phyloP scores from a whole-genome alignment of 2,113 vertebrate genomes.

The Chinchilla lanigera region DNA sequence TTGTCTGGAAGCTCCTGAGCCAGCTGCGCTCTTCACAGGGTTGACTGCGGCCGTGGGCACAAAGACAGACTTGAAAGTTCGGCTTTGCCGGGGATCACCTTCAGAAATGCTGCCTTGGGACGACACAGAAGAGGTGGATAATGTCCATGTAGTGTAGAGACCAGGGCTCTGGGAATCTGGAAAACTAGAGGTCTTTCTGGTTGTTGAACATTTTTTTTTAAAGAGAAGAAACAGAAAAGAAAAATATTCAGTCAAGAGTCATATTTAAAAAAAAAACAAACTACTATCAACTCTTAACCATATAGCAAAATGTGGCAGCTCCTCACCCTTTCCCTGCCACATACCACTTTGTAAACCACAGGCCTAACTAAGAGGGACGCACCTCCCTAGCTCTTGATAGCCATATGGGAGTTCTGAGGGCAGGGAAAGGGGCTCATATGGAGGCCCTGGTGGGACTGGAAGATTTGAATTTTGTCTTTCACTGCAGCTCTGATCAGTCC shows the following conservation, averaged over 20 bases:
- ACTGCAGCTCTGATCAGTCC: neutral
- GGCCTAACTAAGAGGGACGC: neutral
- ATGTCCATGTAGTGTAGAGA: slow-evolving; percentile 85
- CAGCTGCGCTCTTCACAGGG: neutral
- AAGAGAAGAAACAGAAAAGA: slow-evolving; percentile 50
- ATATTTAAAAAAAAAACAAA: neutral
- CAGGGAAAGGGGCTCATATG: neutral
- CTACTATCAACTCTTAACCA: neutral
- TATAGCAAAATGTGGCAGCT: neutral
- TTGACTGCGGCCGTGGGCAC: slow-evolving; percentile 84
- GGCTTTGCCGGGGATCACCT: slow-evolving; percentile 78
- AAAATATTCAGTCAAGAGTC: slow-evolving; percentile 31
- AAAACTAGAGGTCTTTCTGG: slow-evolving; percentile 84
- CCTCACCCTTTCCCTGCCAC: neutral
- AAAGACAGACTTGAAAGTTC: slow-evolving; percentile 75
- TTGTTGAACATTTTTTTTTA: slow-evolving; percentile 4
- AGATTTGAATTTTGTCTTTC: neutral
- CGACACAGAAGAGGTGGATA: slow-evolving; percentile 87
- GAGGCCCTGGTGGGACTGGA: neutral
- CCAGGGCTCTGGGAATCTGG: slow-evolving; percentile 83
- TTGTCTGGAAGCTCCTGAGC: neutral
- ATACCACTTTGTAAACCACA: neutral
- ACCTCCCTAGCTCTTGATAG: neutral
- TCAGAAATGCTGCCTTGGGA: slow-evolving; percentile 87
- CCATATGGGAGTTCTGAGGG: too few species aligned